Percentiles rank a stretch among this genome's conserved stretches.
phyloP scores from a whole-genome alignment of 64 coral and sea anemone species.

The Exaiptasia diaphana region DNA sequence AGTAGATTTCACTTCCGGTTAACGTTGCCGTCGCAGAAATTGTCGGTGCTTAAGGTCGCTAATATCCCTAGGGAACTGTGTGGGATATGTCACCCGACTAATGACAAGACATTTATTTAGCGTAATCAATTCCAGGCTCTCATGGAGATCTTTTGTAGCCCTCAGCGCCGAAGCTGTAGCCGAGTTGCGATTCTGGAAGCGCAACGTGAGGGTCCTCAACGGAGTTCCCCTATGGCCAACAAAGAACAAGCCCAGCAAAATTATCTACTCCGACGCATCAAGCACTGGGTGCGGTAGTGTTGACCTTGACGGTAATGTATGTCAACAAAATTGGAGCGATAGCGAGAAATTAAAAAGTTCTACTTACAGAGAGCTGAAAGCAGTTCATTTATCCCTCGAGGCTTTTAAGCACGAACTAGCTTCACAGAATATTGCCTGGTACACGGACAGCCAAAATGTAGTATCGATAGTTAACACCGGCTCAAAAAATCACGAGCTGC shows the following conservation, averaged over 20 bases:
- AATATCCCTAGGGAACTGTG: conserved; percentile 26
- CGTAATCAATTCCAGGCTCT: conserved; percentile 8
- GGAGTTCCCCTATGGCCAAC: not conserved
- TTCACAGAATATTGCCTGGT: not conserved
- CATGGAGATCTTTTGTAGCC: not conserved
- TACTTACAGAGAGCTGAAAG: conserved; percentile 12
- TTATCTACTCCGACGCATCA: conserved; percentile 16
- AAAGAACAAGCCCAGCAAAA: not conserved
- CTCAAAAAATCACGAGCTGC: not conserved
- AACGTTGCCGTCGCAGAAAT: too few relatives aligned
- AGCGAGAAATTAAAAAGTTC: conserved; percentile 17
- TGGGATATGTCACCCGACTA: conserved; percentile 21
- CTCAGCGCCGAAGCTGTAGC: not conserved
- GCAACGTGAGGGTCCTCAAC: not conserved
- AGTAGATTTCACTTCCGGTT: too few relatives aligned
- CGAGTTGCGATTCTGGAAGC: conserved; percentile 8
- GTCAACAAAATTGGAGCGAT: conserved; percentile 20
- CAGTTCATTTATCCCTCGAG: conserved; percentile 7
- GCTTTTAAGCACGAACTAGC: conserved; percentile 2
- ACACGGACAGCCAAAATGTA: conserved; percentile 37
- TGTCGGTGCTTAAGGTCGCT: too few relatives aligned
- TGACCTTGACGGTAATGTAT: not conserved
- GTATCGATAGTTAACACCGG: conserved; percentile 21
- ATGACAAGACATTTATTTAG: conserved; percentile 24
- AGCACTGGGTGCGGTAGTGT: conserved; percentile 22